Conservation (phyloP, 2,797 vertebrate genomes). For the Otus scops region DNA sequence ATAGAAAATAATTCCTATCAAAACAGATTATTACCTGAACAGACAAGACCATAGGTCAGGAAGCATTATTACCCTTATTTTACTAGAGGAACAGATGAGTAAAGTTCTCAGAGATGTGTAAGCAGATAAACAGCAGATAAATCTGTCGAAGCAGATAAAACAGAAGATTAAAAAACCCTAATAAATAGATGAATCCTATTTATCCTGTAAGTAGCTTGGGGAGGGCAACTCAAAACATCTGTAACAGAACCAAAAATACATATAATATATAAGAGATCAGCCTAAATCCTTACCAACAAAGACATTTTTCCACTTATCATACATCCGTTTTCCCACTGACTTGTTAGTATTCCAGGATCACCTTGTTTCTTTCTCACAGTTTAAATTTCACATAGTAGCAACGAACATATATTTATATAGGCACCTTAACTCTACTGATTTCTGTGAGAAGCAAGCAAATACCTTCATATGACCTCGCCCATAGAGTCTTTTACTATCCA, state of each 20-base stretch:
- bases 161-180: neutral
- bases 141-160: neutral
- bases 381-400: neutral
- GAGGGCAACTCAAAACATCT: neutral
- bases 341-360: neutral
- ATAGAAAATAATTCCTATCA: neutral
- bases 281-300: neutral
- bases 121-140: neutral
- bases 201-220: neutral
- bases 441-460: neutral
- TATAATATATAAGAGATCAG: neutral
- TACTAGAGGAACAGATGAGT: neutral
- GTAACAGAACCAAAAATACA: neutral
- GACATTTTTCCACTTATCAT: neutral
- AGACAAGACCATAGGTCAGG: neutral
- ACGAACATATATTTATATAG: neutral
- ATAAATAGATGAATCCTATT: neutral
- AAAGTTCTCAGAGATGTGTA: neutral
- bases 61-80: neutral
- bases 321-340: neutral
- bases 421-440: neutral
- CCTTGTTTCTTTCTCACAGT: neutral
- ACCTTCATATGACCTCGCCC: neutral
- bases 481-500: neutral
- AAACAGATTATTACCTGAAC: neutral